Conservation (phyloP, 1,140 invertebrate species). For the Amphibalanus amphitrite region DNA sequence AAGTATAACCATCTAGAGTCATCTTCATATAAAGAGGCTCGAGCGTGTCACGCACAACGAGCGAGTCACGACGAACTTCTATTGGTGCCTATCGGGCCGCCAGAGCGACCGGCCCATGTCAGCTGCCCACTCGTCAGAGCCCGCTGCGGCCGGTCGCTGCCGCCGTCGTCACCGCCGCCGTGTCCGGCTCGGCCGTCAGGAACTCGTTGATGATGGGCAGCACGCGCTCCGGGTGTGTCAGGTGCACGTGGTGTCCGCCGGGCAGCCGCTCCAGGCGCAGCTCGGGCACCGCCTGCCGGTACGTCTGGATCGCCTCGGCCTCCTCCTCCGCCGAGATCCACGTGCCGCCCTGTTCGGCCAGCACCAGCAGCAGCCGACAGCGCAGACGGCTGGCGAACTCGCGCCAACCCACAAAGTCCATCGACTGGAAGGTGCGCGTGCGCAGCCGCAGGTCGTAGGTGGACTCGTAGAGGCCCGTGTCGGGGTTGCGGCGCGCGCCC, state of each 20-base stretch:
- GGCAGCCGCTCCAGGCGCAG: not conserved
- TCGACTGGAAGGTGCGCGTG: not conserved
- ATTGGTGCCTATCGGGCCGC: too few species aligned
- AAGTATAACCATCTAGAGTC: too few species aligned
- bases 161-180: too few species aligned
- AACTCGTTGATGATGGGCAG: not conserved
- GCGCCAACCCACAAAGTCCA: not conserved
- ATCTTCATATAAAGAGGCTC: too few species aligned
- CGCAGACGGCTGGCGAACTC: not conserved
- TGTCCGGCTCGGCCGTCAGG: not conserved
- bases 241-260: constrained; percentile 1
- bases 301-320: not conserved
- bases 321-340: not conserved
- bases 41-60: too few species aligned
- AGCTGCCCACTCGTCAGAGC: too few species aligned
- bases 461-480: not conserved
- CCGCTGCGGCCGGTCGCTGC: too few species aligned
- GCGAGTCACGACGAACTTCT: too few species aligned
- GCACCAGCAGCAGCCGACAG: not conserved
- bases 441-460: not conserved
- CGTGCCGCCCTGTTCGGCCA: not conserved
- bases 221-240: not conserved
- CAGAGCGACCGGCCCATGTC: too few species aligned
- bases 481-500: not conserved
- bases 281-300: not conserved